phyloP scores from a whole-genome alignment of 2,113 vertebrate species.

The Engystomops pustulosus region DNA sequence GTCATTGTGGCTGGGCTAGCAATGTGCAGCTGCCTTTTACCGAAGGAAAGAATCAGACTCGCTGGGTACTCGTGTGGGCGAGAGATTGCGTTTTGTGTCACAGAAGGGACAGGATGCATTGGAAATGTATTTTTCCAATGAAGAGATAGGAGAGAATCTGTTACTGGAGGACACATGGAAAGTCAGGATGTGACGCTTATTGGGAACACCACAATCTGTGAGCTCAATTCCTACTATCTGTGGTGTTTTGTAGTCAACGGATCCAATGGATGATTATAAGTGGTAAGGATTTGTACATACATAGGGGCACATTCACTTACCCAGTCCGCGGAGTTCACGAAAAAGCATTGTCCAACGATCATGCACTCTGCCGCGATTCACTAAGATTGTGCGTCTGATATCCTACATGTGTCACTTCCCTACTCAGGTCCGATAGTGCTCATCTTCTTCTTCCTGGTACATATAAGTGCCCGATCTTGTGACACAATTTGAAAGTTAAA shows the following conservation, averaged over 20 bases:
- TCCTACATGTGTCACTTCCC: no score
- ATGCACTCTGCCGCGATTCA: no score
- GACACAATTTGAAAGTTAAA: no score
- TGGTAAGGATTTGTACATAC: background rate
- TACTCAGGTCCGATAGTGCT: no score
- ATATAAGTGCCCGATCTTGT: no score
- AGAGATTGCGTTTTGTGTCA: background rate
- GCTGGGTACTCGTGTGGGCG: background rate
- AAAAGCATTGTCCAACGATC: no score
- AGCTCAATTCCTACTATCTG: background rate
- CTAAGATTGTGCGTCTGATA: no score
- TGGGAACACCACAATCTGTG: background rate
- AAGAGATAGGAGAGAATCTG: background rate
- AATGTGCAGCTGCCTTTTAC: constrained; percentile 9
- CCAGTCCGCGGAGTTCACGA: no score
- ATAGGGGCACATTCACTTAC: no score
- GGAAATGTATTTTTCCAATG: background rate
- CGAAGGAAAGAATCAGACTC: background rate
- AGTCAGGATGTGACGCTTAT: background rate
- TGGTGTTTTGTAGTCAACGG: background rate
- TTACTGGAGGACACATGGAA: background rate
- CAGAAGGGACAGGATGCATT: constrained; percentile 3
- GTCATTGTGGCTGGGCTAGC: background rate
- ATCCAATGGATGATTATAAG: background rate
- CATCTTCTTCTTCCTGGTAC: no score